These are phyloP conservation scores for Cremastobaeus sp. DNA, from an alignment of 2,888 invertebrate species.

Conservation along the genomic window DNA sequence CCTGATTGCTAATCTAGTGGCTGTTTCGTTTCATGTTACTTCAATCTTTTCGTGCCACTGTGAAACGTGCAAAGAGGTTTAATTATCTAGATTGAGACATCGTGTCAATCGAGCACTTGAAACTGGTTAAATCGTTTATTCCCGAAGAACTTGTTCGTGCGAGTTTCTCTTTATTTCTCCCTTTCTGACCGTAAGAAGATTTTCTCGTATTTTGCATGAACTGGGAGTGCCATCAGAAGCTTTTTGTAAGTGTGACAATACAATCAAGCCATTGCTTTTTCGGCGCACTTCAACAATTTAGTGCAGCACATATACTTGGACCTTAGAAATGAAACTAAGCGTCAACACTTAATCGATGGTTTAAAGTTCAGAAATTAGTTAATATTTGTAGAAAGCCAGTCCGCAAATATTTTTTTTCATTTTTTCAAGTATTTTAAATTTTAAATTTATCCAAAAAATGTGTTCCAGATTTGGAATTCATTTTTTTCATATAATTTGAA, in stretches of 20 bases:
- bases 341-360: too few relatives aligned
- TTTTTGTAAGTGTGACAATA: constrained; percentile 50
- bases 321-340: too few relatives aligned
- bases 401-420: too few relatives aligned
- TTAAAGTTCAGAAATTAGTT: too few relatives aligned
- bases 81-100: constrained; percentile 63
- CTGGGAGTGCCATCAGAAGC: constrained; percentile 6
- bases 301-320: too few relatives aligned
- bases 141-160: constrained; percentile 53
- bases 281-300: too few relatives aligned
- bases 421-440: too few relatives aligned
- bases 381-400: too few relatives aligned
- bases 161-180: constrained; percentile 31
- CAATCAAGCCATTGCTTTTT: too few relatives aligned
- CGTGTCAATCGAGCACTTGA: constrained; percentile 55
- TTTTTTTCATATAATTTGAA: too few relatives aligned
- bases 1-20: constrained; percentile 36
- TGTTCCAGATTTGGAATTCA: too few relatives aligned
- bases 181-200: constrained; percentile 26
- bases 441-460: too few relatives aligned
- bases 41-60: constrained; percentile 47
- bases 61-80: constrained; percentile 60
- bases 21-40: constrained; percentile 42
- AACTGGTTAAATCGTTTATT: constrained; percentile 56
- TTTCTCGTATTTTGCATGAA: constrained; percentile 47